phyloP scores from a whole-genome alignment of 2,113 vertebrate species.

The Xenopus laevis region DNA sequence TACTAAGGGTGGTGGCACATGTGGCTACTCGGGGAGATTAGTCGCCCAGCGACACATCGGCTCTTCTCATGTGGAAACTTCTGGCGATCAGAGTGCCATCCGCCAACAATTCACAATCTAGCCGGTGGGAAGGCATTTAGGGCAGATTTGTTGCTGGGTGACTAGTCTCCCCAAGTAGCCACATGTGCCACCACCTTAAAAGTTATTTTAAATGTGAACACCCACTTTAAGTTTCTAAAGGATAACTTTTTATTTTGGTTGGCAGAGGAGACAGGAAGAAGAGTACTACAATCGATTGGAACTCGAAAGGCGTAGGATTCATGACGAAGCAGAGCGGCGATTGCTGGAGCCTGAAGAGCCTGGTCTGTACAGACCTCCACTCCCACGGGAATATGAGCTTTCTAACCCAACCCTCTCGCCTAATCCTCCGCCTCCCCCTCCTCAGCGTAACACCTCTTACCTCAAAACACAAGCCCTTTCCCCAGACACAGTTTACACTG shows the following conservation, averaged over 20 bases:
- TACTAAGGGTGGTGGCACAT: too few species aligned
- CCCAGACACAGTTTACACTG: conserved; percentile 96
- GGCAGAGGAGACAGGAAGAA: conserved; percentile 94
- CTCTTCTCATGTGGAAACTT: too few species aligned
- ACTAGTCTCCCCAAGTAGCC: too few species aligned
- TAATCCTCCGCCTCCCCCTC: conserved; percentile 87
- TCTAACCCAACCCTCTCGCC: conserved; percentile 63
- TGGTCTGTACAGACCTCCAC: conserved; percentile 95
- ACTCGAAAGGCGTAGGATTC: conserved; percentile 90
- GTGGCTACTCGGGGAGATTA: too few species aligned
- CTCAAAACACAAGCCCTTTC: conserved; percentile 97
- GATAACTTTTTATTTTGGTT: conserved; percentile 43
- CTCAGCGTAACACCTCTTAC: conserved; percentile 96
- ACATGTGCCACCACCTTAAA: too few species aligned
- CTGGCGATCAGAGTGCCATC: too few species aligned
- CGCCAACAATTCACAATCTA: too few species aligned
- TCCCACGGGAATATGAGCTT: conserved; percentile 91
- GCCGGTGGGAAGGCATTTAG: too few species aligned
- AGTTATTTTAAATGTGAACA: too few species aligned
- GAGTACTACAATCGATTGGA: conserved; percentile 96
- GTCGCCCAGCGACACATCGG: too few species aligned
- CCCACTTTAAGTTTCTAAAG: too few species aligned
- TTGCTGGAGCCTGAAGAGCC: conserved; percentile 89
- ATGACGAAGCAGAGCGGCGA: conserved; percentile 89
- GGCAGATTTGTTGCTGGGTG: too few species aligned